Conservation (phyloP, 2,888 invertebrate species). For the Coelopa pilipes region DNA sequence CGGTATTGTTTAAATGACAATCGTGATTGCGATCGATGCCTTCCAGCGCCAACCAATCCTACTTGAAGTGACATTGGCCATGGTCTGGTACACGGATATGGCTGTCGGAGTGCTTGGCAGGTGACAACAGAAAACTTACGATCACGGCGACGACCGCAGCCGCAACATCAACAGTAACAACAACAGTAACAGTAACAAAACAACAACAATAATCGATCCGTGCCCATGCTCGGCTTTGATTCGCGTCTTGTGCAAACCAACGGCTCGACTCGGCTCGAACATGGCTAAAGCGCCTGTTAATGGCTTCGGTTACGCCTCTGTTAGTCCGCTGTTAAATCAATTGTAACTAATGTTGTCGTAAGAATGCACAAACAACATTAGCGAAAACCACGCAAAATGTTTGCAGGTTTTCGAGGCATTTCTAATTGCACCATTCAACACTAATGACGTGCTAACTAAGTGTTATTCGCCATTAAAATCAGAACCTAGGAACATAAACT, state of each 20-base stretch:
- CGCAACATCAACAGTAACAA: neutral
- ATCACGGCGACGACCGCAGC: too few species aligned
- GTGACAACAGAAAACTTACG: too few species aligned
- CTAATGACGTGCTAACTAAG: slow-evolving; percentile 15
- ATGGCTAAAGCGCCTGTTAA: neutral
- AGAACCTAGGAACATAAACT: too few species aligned
- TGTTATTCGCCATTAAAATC: neutral
- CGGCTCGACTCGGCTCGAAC: neutral
- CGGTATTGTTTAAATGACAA: too few species aligned
- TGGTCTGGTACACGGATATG: too few species aligned
- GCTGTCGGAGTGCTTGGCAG: too few species aligned
- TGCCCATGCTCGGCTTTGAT: neutral
- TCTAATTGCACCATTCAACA: slow-evolving; percentile 10
- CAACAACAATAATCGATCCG: neutral
- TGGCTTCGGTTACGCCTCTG: neutral
- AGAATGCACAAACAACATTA: neutral
- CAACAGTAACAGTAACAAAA: neutral
- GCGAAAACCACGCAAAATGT: neutral
- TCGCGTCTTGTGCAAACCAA: too few species aligned
- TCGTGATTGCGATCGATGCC: too few species aligned
- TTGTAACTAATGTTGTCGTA: slow-evolving; percentile 17
- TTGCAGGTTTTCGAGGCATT: neutral
- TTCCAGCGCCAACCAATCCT: too few species aligned
- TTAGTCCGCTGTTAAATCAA: slow-evolving; percentile 15
- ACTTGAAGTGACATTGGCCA: too few species aligned